A percentile compares a stretch with the other conserved stretches of the same genome.
Evolutionary conservation across 2,888 invertebrate species (phyloP).

Genomic region (Hedychridium roseum): DNA sequence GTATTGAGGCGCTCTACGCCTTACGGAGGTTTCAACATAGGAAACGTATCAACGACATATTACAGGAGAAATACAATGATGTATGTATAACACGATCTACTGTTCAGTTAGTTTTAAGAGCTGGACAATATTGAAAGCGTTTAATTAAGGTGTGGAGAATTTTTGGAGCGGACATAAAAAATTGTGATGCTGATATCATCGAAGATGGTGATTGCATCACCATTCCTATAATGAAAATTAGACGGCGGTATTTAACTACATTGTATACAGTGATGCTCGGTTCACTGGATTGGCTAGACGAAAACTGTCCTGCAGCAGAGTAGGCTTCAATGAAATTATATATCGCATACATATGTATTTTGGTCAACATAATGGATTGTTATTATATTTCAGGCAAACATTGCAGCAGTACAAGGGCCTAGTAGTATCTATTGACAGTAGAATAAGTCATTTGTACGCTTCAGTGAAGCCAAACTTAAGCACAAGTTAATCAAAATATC

Average conservation of each 20-base stretch:
- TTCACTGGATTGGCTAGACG: slow-evolving; percentile 53
- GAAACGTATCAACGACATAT: slow-evolving; percentile 34
- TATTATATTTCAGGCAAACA: slow-evolving; percentile 31
- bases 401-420: slow-evolving; percentile 40
- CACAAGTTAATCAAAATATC: no score
- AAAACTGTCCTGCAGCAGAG: slow-evolving; percentile 36
- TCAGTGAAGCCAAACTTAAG: no score
- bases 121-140: not conserved
- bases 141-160: slow-evolving; percentile 75
- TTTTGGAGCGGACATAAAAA: slow-evolving; percentile 79
- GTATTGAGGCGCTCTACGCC: slow-evolving; percentile 66
- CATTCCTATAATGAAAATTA: slow-evolving; percentile 76
- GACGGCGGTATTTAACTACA: slow-evolving; percentile 66
- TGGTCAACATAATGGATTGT: not conserved
- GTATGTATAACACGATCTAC: not conserved
- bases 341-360: slow-evolving; percentile 16
- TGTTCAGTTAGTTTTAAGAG: not conserved
- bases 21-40: slow-evolving; percentile 42
- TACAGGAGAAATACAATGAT: slow-evolving; percentile 42
- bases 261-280: slow-evolving; percentile 45
- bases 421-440: slow-evolving; percentile 27
- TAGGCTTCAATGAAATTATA: slow-evolving; percentile 23
- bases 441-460: slow-evolving; percentile 1
- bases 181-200: slow-evolving; percentile 68
- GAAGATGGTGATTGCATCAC: slow-evolving; percentile 67